Base-by-base conservation (phyloP, 1,140 invertebrate genomes). In the Hesperophylax magnus region DNA sequence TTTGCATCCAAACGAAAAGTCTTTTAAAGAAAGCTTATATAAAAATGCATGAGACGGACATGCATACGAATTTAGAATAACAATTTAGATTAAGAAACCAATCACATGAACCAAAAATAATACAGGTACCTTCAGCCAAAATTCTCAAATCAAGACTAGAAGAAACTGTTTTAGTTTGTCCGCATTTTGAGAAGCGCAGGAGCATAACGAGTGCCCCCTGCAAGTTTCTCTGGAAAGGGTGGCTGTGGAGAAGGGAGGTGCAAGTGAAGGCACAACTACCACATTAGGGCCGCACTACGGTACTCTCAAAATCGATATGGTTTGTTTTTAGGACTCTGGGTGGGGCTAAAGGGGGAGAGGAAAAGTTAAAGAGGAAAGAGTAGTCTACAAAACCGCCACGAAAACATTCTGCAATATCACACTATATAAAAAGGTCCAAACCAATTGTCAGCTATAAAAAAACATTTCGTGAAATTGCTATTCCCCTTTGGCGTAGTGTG, bases 181-280 rank as follows among this genome's bases (percentile, higher is more conserved):
- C n/a, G 69, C 34, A 54, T 53, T 27, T 78, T 71, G 63, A 63
- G 77, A 71, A 69, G n/a, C 78, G 31, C 67, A 58, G 77, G 31
- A 39, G 63, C 9, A 31, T 20, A 69, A 31, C n/a, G 54, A 61
- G 24, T 34, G 20, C 78, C 77, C 77, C 77, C 63, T 52, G 77
- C 63, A 78, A 78, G 77, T 78, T 78, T 65, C 34, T 18, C 84
- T 87, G 86, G 86, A 87, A 87, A 52, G 47, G 56, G 72, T 20
- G 72, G 53, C n/a, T n/a, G 54, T 22, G 72, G 54, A n/a, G 24
- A 56, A 67, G 80, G 77, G 77, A 63, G 77, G 80, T 84, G 82
- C 82, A 84, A 84, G 82, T 81, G 80, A 83, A 83, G 82, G 82
- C 80, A 80, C 78, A 83, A 83, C 82, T 84, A 84, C 82, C 82